These are phyloP conservation scores for Sebastes taczanowskii DNA, from an alignment of 2,797 vertebrate species.

Conservation along the genomic window DNA sequence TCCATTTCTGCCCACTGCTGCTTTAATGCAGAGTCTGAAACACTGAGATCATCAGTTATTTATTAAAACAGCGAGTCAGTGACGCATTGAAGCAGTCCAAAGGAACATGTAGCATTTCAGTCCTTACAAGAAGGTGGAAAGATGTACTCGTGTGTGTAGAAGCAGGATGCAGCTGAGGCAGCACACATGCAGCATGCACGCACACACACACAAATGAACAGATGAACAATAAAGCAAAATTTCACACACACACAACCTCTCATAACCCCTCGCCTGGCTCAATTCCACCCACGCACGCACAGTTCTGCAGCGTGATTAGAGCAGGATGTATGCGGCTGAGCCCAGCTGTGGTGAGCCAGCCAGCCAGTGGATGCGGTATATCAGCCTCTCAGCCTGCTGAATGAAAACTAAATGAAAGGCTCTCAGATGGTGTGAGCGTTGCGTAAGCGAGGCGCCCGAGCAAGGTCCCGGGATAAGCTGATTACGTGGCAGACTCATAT, in stretches of 20 bases:
- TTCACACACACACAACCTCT: background rate
- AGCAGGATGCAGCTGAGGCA: background rate
- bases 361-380: constrained; percentile 52
- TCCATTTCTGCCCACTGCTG: no score
- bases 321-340: constrained; percentile 55
- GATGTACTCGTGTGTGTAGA: background rate
- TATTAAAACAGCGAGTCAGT: background rate
- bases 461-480: constrained; percentile 68
- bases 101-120: background rate
- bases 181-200: background rate
- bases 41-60: background rate
- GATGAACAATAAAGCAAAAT: no score
- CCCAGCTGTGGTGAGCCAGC: constrained; percentile 50
- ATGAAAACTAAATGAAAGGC: constrained; percentile 69
- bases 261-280: constrained; percentile 30
- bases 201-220: background rate
- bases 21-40: background rate
- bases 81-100: background rate
- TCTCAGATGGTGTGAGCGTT: constrained; percentile 66
- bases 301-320: constrained; percentile 41
- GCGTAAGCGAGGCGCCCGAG: constrained; percentile 53
- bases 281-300: constrained; percentile 19
- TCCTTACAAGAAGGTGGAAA: background rate
- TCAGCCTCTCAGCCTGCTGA: constrained; percentile 52
- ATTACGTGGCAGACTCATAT: constrained; percentile 70